Percentiles rank a stretch among this genome's conserved stretches.
Evolutionary conservation across 2,113 vertebrate species (phyloP).

Genomic region (Scolopax mira): DNA sequence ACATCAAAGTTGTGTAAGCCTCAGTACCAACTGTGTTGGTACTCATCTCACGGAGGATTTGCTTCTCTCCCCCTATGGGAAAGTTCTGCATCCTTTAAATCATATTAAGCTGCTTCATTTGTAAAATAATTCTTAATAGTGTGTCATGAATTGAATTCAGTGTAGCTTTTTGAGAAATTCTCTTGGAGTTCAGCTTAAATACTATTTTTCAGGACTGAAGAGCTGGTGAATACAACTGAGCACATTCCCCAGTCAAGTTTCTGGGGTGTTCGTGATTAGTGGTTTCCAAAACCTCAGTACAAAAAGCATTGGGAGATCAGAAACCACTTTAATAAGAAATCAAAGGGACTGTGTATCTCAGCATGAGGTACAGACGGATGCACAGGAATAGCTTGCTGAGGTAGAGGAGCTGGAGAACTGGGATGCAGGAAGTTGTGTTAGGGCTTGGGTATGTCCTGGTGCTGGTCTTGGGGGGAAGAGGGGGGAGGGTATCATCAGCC

Average conservation of each 20-base stretch:
- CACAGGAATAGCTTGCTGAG: not conserved
- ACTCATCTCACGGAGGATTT: constrained; percentile 73
- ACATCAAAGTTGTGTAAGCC: constrained; percentile 71
- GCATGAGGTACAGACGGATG: constrained; percentile 2
- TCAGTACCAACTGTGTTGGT: constrained; percentile 55
- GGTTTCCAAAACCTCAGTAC: constrained; percentile 37
- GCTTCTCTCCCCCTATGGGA: constrained; percentile 66
- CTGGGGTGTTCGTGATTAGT: not conserved
- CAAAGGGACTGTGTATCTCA: constrained; percentile 54
- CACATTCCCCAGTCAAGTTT: constrained; percentile 55
- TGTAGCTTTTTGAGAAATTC: constrained; percentile 64
- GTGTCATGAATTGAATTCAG: constrained; percentile 56
- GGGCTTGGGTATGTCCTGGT: not conserved
- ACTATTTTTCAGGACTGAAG: constrained; percentile 35
- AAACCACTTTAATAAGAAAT: constrained; percentile 62
- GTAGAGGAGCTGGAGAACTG: not conserved
- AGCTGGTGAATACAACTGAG: constrained; percentile 18
- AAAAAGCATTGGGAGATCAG: constrained; percentile 43
- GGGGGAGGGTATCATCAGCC: not conserved
- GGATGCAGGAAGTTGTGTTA: not conserved
- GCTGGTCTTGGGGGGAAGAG: not conserved
- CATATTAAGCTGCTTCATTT: constrained; percentile 73
- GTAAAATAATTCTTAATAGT: constrained; percentile 69
- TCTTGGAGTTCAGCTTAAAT: constrained; percentile 63
- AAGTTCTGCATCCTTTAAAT: constrained; percentile 72